Base-by-base conservation (phyloP, 1,140 invertebrate genomes). In the Lamellibrachia luymesi region DNA sequence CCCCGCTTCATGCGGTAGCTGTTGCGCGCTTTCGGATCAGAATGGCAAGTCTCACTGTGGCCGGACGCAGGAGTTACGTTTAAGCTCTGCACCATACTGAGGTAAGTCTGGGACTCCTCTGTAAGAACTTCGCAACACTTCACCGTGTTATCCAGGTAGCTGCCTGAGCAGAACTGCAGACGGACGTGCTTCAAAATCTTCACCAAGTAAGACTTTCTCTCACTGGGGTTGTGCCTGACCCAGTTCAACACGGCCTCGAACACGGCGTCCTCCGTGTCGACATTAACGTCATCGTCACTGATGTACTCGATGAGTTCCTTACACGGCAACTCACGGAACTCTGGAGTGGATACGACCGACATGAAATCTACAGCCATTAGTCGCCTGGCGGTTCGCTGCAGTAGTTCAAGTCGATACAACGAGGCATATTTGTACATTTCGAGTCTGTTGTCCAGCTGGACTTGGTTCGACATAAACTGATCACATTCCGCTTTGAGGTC, bases 291-390 rank as follows among this genome's bases (percentile, higher is more conserved):
- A n/a, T 92, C 92, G 92, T 52, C 92, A n/a, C 50, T 51, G 50
- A 92, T 50, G 50, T 92, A 92, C 17, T 92, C 92, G 50, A 92
- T n/a, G 50, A 92, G 51, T 52, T 92, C 92, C 10, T 64, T 52
- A 17, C 10, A 25, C 50, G 92, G 2, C 52, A 92, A 10, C 1
- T 92, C 25, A 13, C 10, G 50, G 92, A 51, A 92, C n/a, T 92
- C 92, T 2, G 49, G 0, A 8, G 50, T 52, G 38, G 90, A 49
- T 52, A 92, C 92, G 10, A 92, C 7, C 8, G 22, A 50, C 52
- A 38, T 10, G 91, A 92, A 92, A n/a, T 52, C 38, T 38, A 50
- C 51, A 17, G 52, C 13, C 92, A 92, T 51, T 17, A 49, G 25
- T 17, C 49, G 22, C 50, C 50, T 51, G 4, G 50, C 50, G 17